Evolutionary conservation across 1,140 invertebrate genomes (phyloP).

Genomic region (Vollenhovia emeryi): DNA sequence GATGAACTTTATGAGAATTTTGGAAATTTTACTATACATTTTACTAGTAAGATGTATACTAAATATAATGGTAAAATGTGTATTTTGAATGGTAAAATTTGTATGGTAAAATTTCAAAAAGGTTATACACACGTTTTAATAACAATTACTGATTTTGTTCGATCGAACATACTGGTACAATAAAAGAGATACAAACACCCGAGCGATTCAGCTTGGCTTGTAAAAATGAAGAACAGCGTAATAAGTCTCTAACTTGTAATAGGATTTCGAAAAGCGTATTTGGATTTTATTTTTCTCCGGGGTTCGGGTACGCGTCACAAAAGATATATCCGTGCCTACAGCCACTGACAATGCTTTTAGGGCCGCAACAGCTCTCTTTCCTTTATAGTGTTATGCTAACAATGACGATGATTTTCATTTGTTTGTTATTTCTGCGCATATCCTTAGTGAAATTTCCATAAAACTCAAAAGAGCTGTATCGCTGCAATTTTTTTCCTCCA

Average conservation of each 20-base stretch:
- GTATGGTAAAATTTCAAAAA: too few relatives aligned
- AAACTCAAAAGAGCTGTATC: background rate
- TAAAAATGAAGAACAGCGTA: background rate
- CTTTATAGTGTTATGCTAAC: background rate
- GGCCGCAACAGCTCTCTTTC: background rate
- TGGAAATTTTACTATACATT: too few relatives aligned
- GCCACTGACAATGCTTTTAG: background rate
- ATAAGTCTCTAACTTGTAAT: background rate
- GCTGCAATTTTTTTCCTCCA: background rate
- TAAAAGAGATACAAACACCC: too few relatives aligned
- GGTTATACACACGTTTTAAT: too few relatives aligned
- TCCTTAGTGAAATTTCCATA: background rate
- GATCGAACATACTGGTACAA: too few relatives aligned
- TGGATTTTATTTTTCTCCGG: background rate
- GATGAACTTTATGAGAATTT: too few relatives aligned
- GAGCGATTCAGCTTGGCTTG: background rate
- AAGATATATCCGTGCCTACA: background rate
- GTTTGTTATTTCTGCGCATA: background rate
- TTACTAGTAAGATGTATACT: too few relatives aligned
- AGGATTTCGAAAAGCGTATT: background rate
- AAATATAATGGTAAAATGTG: too few relatives aligned
- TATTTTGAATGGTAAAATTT: too few relatives aligned
- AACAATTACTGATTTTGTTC: background rate
- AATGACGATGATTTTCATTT: background rate
- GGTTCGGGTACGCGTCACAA: background rate